A percentile compares a stretch with the other conserved stretches of the same genome.
These are phyloP conservation scores for Subacronicta megacephala DNA, from an alignment of 2,888 invertebrate genomes.

Conservation along the genomic window DNA sequence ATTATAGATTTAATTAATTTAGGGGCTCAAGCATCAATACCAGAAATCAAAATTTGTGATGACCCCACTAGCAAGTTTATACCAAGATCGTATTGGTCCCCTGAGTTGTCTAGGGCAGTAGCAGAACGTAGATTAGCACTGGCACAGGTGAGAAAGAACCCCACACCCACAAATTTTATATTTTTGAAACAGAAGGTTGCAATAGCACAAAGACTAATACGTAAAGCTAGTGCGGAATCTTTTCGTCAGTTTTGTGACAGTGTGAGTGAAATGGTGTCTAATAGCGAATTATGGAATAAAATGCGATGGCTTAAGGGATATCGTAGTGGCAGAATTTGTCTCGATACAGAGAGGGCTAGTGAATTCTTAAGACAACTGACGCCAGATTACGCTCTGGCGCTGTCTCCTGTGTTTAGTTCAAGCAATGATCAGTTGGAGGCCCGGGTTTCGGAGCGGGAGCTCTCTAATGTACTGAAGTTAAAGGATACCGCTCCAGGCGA, in stretches of 20 bases:
- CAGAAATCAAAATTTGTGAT: not conserved
- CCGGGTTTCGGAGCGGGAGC: not conserved
- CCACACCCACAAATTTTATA: conserved; percentile 4
- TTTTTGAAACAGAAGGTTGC: too few relatives aligned
- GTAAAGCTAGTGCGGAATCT: too few relatives aligned
- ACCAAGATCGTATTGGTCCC: not conserved
- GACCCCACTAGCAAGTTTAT: conserved; percentile 1
- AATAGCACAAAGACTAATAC: too few relatives aligned
- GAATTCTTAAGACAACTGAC: too few relatives aligned
- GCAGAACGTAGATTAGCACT: conserved; percentile 7
- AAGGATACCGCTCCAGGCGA: not conserved
- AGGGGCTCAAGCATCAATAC: conserved; percentile 1
- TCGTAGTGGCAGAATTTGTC: too few relatives aligned
- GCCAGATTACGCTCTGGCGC: not conserved
- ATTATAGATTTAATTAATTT: conserved; percentile 5
- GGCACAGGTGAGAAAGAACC: not conserved
- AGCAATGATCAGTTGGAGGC: not conserved
- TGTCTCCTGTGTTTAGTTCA: not conserved
- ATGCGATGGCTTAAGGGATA: too few relatives aligned
- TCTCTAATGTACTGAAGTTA: not conserved
- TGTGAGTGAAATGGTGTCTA: too few relatives aligned
- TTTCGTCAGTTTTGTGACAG: too few relatives aligned
- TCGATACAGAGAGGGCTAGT: too few relatives aligned
- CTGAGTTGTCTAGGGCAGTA: not conserved
- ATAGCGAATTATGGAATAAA: too few relatives aligned